Evolutionary conservation across 2,113 vertebrate species (phyloP), one percentile per base, ranked within the genome.

Genomic region (Dasyurus viverrinus): DNA sequence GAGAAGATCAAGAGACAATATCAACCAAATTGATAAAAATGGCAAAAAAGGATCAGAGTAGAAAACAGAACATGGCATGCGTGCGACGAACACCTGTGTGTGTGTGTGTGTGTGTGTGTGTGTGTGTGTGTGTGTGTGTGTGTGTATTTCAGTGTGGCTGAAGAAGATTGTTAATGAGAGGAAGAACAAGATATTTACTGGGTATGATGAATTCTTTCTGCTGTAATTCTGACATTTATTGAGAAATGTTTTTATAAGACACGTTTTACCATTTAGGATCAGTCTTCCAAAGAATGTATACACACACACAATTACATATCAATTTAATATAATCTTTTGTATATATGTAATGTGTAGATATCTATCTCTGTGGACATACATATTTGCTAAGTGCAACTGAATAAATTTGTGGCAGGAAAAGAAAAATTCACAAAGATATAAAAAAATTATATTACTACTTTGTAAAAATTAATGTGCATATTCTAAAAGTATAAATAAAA

Each of bases 221-320:
- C 95, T 84, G 95, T 89, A 97, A 96, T 92, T 95, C 96, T 94
- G 60, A 96, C 60, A 95, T 96, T 95, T 97, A 92, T 91, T 90
- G 54, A 93, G 95, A 97, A 96, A 95, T 90, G 48, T 5, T 93
- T 92, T 94, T 89, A 27, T 54, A 14, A 16, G 92, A 50, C 89
- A 84, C 90, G 96, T 93, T 96, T 95, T 93, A 42, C 68, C n/a
- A 84, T 84, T 84, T 84, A 84, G 68, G 68, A 84, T 91, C 92
- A 93, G 55, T 3, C 89, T 89, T 97, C 94, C 90, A 96, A 97
- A 96, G 94, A 97, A 98, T 95, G 96, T 36, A 36, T 8, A 68
- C 0, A 68, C 1, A 68, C 25, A 30, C 9, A 30, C 26, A 52
- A 52, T 52, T 52, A 52, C 9, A 52, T 52, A 52, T 52, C 6